phyloP scores from a whole-genome alignment of 2,888 invertebrate species.

The Reticulitermes lucifugus region DNA sequence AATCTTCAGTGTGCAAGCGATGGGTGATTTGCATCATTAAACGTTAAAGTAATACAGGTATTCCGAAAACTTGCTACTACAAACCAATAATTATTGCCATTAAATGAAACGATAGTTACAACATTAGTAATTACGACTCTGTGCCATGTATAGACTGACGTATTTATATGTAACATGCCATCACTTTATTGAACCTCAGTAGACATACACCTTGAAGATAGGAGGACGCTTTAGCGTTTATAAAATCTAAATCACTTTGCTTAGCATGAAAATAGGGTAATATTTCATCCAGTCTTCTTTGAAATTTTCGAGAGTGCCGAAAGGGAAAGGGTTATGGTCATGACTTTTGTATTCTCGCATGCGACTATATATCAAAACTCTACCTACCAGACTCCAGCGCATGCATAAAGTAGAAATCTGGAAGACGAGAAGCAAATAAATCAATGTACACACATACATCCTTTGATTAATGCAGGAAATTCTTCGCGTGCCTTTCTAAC shows the following conservation, averaged over 20 bases:
- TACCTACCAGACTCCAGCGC: neutral
- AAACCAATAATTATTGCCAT: no score
- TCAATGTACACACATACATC: neutral
- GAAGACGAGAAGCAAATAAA: neutral
- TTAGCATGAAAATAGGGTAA: slow-evolving; percentile 12
- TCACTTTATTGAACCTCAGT: no score
- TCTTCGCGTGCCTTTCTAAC: no score
- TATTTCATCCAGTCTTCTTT: neutral
- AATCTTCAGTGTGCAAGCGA: no score
- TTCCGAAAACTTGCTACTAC: no score
- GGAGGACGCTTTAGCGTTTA: neutral
- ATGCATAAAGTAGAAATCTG: neutral
- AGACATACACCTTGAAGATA: no score
- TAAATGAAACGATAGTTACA: no score
- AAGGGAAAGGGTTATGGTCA: neutral
- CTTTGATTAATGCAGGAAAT: neutral
- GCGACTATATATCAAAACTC: slow-evolving; percentile 1
- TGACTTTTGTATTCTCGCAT: neutral
- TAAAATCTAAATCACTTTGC: neutral
- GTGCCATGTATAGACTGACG: no score
- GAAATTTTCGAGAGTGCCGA: neutral
- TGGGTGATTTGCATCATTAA: no score
- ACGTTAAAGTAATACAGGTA: no score
- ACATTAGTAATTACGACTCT: no score
- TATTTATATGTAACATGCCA: no score